A percentile compares a stretch with the other conserved stretches of the same genome.
Conservation (phyloP, 2,113 vertebrate species). For the Larimichthys polyactis region DNA sequence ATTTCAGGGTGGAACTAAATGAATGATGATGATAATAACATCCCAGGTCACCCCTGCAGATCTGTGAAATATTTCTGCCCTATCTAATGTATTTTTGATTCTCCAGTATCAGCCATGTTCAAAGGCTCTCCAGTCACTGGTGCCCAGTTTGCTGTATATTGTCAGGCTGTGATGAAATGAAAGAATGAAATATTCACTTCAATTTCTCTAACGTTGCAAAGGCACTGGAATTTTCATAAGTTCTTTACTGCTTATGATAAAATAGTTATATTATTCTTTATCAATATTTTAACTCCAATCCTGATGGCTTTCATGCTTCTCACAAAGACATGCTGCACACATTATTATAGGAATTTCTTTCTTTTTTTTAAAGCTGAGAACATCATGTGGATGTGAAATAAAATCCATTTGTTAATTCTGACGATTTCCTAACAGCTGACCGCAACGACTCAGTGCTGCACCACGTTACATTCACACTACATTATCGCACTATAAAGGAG, state of each 20-base stretch:
- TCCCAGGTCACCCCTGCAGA: constrained; percentile 48
- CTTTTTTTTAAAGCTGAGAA: not conserved
- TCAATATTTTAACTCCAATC: constrained; percentile 66
- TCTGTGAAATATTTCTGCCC: constrained; percentile 49
- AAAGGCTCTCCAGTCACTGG: constrained; percentile 28
- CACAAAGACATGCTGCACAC: constrained; percentile 13
- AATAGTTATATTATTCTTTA: constrained; percentile 61
- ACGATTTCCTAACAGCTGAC: constrained; percentile 1
- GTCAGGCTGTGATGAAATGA: constrained; percentile 52
- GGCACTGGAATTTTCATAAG: constrained; percentile 46
- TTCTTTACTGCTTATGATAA: constrained; percentile 57
- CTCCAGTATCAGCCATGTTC: constrained; percentile 40
- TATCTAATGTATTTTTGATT: constrained; percentile 67
- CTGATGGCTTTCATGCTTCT: constrained; percentile 30
- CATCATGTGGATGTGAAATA: constrained; percentile 4
- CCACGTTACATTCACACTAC: not conserved
- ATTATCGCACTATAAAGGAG: constrained; percentile 8
- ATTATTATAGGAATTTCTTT: constrained; percentile 9
- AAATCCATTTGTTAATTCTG: constrained; percentile 30
- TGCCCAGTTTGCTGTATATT: constrained; percentile 25
- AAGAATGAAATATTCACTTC: constrained; percentile 66
- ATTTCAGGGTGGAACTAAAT: constrained; percentile 63
- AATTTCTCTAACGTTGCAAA: constrained; percentile 52
- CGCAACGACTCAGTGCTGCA: not conserved
- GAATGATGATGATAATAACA: constrained; percentile 73